Percentiles rank a stretch among this genome's conserved stretches.
Evolutionary conservation across 2,888 invertebrate species (phyloP).

Genomic region (Apamea monoglypha): DNA sequence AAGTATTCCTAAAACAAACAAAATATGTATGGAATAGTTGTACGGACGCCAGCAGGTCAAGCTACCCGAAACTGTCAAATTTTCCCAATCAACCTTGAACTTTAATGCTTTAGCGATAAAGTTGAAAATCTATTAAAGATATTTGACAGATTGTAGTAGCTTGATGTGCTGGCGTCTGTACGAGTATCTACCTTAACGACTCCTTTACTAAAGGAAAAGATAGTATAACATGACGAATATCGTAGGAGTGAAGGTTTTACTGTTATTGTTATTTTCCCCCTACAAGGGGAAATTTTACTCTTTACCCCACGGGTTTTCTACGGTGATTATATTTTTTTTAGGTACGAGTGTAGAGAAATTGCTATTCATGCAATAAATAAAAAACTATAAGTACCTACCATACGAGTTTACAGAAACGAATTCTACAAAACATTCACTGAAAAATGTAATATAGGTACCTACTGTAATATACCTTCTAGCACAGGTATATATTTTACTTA

Average conservation of each 20-base stretch:
- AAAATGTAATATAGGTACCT: background rate
- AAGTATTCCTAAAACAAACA: background rate
- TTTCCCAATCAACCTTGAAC: no score
- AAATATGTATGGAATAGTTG: background rate
- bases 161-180: no score
- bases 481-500: no score
- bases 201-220: background rate
- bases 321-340: background rate
- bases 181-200: no score
- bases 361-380: background rate
- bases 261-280: background rate
- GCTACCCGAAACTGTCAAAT: no score
- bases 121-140: no score
- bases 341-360: background rate
- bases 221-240: background rate
- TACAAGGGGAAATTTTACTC: background rate
- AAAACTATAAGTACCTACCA: background rate
- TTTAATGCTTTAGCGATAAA: no score
- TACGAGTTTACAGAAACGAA: background rate
- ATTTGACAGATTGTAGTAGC: no score
- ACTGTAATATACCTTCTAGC: no score
- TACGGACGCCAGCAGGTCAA: no score
- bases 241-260: background rate
- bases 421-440: background rate
- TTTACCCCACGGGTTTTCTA: background rate